Evolutionary conservation across 2,797 vertebrate species (phyloP).

Genomic region (Melanotaenia pygmaea): DNA sequence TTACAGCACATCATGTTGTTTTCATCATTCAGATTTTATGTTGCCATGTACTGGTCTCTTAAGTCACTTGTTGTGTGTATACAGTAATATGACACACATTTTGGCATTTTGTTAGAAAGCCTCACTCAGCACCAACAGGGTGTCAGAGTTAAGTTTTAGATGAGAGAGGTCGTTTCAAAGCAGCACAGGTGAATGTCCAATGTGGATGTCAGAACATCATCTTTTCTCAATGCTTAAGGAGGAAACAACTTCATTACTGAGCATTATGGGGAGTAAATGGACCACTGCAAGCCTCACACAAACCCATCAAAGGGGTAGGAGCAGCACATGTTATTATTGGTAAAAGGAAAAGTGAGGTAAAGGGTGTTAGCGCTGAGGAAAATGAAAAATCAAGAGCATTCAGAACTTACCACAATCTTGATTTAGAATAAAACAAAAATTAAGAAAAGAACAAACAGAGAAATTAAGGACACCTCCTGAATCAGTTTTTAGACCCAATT

Average conservation of each 20-base stretch:
- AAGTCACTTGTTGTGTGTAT: constrained; percentile 4
- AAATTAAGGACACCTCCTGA: constrained; percentile 83
- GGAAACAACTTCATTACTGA: constrained; percentile 25
- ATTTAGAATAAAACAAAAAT: constrained; percentile 75
- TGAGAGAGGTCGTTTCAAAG: constrained; percentile 55
- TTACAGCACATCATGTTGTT: constrained; percentile 9
- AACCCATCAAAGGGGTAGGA: constrained; percentile 45
- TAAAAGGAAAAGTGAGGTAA: constrained; percentile 61
- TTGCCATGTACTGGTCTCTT: constrained; percentile 37
- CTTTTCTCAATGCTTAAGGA: constrained; percentile 34
- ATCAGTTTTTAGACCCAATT: neutral
- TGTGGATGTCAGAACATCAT: constrained; percentile 9
- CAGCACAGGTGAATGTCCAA: constrained; percentile 35
- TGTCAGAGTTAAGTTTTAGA: constrained; percentile 49
- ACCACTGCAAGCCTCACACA: constrained; percentile 69
- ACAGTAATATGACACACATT: neutral
- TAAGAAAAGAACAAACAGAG: constrained; percentile 90
- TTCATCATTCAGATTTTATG: constrained; percentile 30
- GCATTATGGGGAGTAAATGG: constrained; percentile 63
- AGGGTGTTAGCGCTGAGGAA: constrained; percentile 57
- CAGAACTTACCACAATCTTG: constrained; percentile 98
- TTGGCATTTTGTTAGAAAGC: constrained; percentile 55
- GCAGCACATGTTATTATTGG: constrained; percentile 69
- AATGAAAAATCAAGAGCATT: constrained; percentile 54
- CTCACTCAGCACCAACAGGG: constrained; percentile 33